Percentiles rank a stretch among this genome's conserved stretches.
These are phyloP conservation scores for Heteropelma amictum DNA, from an alignment of 2,888 invertebrate genomes.

Conservation along the genomic window DNA sequence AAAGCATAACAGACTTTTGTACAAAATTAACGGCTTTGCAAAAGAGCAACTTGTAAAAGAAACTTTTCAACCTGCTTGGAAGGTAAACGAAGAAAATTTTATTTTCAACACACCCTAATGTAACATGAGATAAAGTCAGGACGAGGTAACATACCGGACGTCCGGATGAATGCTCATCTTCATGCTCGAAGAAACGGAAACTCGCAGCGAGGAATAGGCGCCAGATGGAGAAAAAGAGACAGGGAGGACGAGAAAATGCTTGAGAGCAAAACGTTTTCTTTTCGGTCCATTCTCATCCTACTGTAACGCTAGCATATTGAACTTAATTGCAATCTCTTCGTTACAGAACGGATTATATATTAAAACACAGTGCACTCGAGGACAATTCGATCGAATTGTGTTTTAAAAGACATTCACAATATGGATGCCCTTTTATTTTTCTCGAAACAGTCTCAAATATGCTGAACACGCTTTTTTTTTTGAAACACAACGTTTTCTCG, in stretches of 20 bases:
- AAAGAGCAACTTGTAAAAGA: too few relatives aligned
- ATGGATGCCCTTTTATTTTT: too few relatives aligned
- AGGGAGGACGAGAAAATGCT: constrained; percentile 11
- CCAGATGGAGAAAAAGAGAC: background rate
- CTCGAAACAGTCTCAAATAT: too few relatives aligned
- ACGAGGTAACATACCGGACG: constrained; percentile 1
- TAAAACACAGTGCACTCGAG: background rate
- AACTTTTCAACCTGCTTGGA: too few relatives aligned
- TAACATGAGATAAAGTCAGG: background rate
- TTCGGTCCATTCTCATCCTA: constrained; percentile 6
- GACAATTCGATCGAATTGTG: too few relatives aligned
- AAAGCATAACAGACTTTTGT: too few relatives aligned
- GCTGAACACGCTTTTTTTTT: too few relatives aligned
- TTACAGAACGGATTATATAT: background rate
- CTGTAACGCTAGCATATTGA: constrained; percentile 19
- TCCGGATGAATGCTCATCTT: constrained; percentile 40
- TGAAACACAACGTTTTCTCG: too few relatives aligned
- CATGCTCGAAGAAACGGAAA: constrained; percentile 45
- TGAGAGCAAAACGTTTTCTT: constrained; percentile 7
- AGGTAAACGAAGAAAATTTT: too few relatives aligned
- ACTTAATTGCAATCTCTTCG: constrained; percentile 45
- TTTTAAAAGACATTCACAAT: too few relatives aligned
- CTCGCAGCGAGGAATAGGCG: constrained; percentile 14
- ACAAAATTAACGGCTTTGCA: too few relatives aligned
- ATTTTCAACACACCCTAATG: background rate